Percentiles rank a stretch among this genome's conserved stretches.
Conservation (phyloP, 2,888 invertebrate genomes). For the Melanophora roralis region DNA sequence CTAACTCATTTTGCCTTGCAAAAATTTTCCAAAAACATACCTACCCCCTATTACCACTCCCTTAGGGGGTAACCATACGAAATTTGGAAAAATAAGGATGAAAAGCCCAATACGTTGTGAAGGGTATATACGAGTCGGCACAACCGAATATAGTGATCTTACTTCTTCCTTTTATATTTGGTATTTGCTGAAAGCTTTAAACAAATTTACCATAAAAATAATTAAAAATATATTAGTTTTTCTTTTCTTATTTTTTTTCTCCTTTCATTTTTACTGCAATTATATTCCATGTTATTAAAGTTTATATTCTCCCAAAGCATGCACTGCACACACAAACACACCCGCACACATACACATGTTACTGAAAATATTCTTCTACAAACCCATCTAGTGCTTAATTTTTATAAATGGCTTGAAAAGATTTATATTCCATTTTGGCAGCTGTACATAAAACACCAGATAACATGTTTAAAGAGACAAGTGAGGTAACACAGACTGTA, state of each 20-base stretch:
- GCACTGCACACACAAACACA: background rate
- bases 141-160: too few relatives aligned
- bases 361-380: background rate
- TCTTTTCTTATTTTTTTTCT: background rate
- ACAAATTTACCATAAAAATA: constrained; percentile 59
- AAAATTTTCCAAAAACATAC: too few relatives aligned
- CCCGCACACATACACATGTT: background rate
- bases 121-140: too few relatives aligned
- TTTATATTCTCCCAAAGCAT: constrained; percentile 33
- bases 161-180: constrained; percentile 3
- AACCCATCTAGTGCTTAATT: constrained; percentile 47
- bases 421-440: constrained; percentile 60
- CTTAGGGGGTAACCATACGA: too few relatives aligned
- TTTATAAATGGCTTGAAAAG: constrained; percentile 59
- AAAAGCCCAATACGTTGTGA: too few relatives aligned
- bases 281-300: constrained; percentile 32
- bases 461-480: constrained; percentile 62
- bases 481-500: constrained; percentile 43
- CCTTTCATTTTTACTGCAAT: constrained; percentile 12
- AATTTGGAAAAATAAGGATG: too few relatives aligned
- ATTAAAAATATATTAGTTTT: constrained; percentile 55
- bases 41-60: too few relatives aligned
- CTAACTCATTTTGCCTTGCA: too few relatives aligned
- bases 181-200: constrained; percentile 52
- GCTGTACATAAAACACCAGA: constrained; percentile 55